Percentiles rank a stretch among this genome's conserved stretches.
Evolutionary conservation across 2,888 invertebrate species (phyloP).

Genomic region (Andricus curvator): DNA sequence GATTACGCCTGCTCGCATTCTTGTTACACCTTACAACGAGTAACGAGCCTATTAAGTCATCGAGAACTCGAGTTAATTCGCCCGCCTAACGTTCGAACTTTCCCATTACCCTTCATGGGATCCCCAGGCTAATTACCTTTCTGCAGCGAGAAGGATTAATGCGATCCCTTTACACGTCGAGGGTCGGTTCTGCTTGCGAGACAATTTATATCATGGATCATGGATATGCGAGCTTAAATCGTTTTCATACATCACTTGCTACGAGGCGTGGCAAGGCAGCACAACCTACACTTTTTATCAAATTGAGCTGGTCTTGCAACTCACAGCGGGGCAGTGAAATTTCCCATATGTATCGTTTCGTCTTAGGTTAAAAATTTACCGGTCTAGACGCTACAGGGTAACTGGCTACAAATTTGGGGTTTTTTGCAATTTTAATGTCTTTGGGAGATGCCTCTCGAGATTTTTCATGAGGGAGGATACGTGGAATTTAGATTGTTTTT

Average conservation of each 20-base stretch:
- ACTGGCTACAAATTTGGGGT: constrained; percentile 18
- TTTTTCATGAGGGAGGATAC: neutral
- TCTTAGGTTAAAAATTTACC: constrained; percentile 29
- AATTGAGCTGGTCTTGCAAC: constrained; percentile 18
- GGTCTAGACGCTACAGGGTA: neutral
- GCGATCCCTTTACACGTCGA: constrained; percentile 28
- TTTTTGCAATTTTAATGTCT: constrained; percentile 20
- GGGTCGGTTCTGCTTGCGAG: constrained; percentile 26
- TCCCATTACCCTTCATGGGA: constrained; percentile 35
- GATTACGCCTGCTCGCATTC: constrained; percentile 37
- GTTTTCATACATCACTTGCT: constrained; percentile 23
- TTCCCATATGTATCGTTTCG: constrained; percentile 40
- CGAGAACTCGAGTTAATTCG: constrained; percentile 36
- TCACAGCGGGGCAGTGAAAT: constrained; percentile 3
- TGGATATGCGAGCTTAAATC: constrained; percentile 35
- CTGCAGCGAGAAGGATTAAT: constrained; percentile 28
- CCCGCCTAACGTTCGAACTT: constrained; percentile 29
- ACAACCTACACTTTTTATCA: neutral
- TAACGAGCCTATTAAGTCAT: constrained; percentile 39
- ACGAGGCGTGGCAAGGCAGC: neutral
- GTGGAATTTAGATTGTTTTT: constrained; percentile 3
- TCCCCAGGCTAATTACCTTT: constrained; percentile 37
- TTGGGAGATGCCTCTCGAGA: constrained; percentile 2
- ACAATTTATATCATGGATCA: constrained; percentile 28
- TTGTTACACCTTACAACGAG: constrained; percentile 37